These are phyloP conservation scores for Drosophila aldrichi DNA, from an alignment of 2,888 invertebrate genomes.

Conservation along the genomic window DNA sequence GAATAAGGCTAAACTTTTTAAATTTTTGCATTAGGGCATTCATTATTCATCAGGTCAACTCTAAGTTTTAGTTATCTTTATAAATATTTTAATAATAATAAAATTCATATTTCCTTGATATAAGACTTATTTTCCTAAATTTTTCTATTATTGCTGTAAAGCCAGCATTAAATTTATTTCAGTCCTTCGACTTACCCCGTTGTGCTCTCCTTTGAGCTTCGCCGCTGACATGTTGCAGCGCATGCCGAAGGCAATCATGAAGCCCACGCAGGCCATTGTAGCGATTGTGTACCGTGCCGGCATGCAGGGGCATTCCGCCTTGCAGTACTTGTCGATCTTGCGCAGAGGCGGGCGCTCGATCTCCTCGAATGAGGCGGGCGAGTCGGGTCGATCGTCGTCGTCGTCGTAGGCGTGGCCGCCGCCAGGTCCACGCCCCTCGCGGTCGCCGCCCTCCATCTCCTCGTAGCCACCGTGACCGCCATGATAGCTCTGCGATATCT, in stretches of 20 bases:
- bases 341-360: slow-evolving; percentile 94
- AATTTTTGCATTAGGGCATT: no score
- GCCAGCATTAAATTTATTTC: no score
- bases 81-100: no score
- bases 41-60: no score
- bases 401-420: slow-evolving; percentile 83
- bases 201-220: slow-evolving; percentile 91
- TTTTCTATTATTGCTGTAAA: no score
- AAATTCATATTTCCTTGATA: no score
- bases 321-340: slow-evolving; percentile 94
- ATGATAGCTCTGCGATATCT: slow-evolving; percentile 84
- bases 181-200: slow-evolving; percentile 86
- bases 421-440: slow-evolving; percentile 81
- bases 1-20: no score
- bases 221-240: slow-evolving; percentile 99
- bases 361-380: slow-evolving; percentile 92
- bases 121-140: no score
- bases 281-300: slow-evolving; percentile 94
- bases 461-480: slow-evolving; percentile 84
- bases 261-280: slow-evolving; percentile 93
- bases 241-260: slow-evolving; percentile 98
- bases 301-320: slow-evolving; percentile 94
- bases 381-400: slow-evolving; percentile 88
- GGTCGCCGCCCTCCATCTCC: slow-evolving; percentile 83
- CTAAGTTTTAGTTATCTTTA: no score